Percentiles rank a stretch among this genome's conserved stretches.
phyloP scores from a whole-genome alignment of 1,140 invertebrate species.

The Brachionus rotundiformis region DNA sequence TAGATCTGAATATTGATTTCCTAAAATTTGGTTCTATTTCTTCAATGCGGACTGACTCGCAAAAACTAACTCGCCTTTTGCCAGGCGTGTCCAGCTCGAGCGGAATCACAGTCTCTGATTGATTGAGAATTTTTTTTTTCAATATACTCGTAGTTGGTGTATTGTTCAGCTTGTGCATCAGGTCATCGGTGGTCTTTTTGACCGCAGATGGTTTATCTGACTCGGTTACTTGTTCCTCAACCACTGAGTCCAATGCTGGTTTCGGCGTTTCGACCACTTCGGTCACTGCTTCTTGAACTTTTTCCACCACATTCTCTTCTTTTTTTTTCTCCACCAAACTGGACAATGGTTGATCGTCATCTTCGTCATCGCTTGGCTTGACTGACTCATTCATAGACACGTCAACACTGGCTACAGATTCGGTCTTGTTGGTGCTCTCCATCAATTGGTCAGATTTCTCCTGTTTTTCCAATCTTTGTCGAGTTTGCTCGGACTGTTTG shows the following conservation, averaged over 20 bases:
- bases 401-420: no score
- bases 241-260: neutral
- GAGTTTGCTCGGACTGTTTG: neutral
- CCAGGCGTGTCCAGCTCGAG: slow-evolving; percentile 14
- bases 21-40: slow-evolving; percentile 44
- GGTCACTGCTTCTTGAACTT: no score
- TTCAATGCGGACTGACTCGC: slow-evolving; percentile 36
- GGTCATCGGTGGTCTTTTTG: slow-evolving; percentile 1
- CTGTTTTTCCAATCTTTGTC: neutral
- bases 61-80: slow-evolving; percentile 43
- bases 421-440: no score
- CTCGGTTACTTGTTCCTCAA: neutral
- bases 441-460: neutral
- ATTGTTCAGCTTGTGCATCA: slow-evolving; percentile 34
- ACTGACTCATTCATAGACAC: neutral
- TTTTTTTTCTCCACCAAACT: slow-evolving; percentile 33
- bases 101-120: neutral
- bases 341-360: slow-evolving; percentile 44
- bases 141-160: slow-evolving; percentile 49
- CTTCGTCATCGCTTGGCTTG: neutral
- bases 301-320: neutral
- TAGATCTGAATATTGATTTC: slow-evolving; percentile 19
- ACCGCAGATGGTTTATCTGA: neutral
- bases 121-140: slow-evolving; percentile 41
- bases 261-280: neutral